phyloP scores from a whole-genome alignment of 2,113 vertebrate species.

The Colaptes auratus region DNA sequence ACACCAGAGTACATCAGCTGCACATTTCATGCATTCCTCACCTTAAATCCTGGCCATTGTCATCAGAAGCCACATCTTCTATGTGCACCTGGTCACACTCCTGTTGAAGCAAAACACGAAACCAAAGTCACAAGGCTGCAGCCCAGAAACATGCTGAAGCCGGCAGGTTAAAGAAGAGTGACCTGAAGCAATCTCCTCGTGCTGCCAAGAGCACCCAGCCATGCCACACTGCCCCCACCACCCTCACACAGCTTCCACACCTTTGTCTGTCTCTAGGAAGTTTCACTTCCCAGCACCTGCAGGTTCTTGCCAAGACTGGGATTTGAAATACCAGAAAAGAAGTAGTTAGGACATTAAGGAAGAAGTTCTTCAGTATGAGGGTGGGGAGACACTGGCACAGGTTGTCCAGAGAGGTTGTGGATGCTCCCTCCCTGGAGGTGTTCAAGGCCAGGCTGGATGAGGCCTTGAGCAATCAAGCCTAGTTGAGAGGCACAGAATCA shows the following conservation, averaged over 20 bases:
- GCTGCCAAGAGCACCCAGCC: neutral
- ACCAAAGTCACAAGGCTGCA: neutral
- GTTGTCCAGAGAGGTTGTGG: too few species aligned
- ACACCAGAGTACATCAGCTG: neutral
- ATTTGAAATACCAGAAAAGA: neutral
- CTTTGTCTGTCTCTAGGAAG: neutral
- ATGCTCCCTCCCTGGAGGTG: too few species aligned
- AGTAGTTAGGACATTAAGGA: too few species aligned
- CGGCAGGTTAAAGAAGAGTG: neutral
- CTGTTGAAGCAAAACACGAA: slow-evolving; percentile 73
- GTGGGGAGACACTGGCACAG: too few species aligned
- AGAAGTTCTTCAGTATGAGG: too few species aligned
- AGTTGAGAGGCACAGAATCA: too few species aligned
- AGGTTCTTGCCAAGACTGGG: neutral
- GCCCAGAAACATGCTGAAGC: neutral
- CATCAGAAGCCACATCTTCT: slow-evolving; percentile 96
- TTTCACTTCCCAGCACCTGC: neutral
- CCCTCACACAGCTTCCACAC: neutral
- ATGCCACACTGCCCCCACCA: neutral
- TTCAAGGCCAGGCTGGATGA: too few species aligned
- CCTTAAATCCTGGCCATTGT: slow-evolving; percentile 98
- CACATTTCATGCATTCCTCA: slow-evolving; percentile 35
- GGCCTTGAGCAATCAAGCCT: too few species aligned
- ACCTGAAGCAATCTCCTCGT: neutral
- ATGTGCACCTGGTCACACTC: slow-evolving; percentile 98